A percentile compares a stretch with the other conserved stretches of the same genome.
These are phyloP conservation scores for Trachelus tabidus DNA, from an alignment of 2,888 invertebrate genomes.

Conservation along the genomic window DNA sequence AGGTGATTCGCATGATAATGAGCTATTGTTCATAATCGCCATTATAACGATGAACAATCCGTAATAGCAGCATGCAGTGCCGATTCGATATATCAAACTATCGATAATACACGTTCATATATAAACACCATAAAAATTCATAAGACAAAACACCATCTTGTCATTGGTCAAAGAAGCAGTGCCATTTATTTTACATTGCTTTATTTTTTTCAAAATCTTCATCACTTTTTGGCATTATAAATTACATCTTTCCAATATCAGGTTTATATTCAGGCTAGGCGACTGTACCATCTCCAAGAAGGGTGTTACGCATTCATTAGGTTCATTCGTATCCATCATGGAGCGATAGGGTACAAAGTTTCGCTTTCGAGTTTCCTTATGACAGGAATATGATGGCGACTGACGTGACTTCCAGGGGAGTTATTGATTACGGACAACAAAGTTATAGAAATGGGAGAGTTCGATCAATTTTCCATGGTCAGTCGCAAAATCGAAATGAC, in stretches of 20 bases:
- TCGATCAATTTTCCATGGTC: neutral
- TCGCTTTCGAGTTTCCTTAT: conserved; percentile 30
- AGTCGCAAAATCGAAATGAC: neutral
- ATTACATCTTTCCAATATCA: neutral
- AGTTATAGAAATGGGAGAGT: neutral
- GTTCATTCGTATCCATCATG: neutral
- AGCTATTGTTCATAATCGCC: neutral
- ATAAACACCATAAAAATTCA: neutral
- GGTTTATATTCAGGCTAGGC: neutral
- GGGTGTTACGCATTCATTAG: neutral
- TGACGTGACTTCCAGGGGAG: neutral
- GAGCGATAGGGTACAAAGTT: neutral
- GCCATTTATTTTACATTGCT: neutral
- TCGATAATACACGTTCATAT: neutral
- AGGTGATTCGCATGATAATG: neutral
- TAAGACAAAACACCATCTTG: neutral
- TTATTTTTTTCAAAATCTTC: neutral
- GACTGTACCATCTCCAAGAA: neutral
- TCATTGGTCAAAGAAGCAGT: neutral
- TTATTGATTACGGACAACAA: neutral
- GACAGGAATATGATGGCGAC: conserved; percentile 4
- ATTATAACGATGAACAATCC: neutral
- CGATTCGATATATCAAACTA: neutral
- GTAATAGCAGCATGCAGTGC: neutral
- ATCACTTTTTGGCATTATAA: neutral